Base-by-base conservation (phyloP, 1,140 invertebrate genomes). In the Lordiphosa stackelbergi region DNA sequence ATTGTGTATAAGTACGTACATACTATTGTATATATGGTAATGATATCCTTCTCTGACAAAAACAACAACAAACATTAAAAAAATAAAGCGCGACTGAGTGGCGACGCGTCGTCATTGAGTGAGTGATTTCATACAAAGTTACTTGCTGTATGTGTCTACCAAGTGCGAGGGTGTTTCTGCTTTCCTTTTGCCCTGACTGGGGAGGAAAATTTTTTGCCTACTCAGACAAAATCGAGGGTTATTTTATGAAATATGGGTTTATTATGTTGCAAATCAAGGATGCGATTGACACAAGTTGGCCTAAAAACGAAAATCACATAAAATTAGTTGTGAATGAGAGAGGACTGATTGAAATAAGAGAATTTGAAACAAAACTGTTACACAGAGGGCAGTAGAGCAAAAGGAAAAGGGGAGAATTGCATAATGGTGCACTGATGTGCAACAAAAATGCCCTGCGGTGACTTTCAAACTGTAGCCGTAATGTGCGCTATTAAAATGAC, bases 191-290 rank as follows among this genome's bases (percentile, higher is more conserved):
- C 43, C 13, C 36, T 24, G 49, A 31, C 6, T 57, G 4, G 12
- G 53, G 61, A 71, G 74, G 54, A 69, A 61, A 60, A 60, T 46
- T 62, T 64, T 52, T 41, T 59, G 46, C 41, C 40, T 34, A 51
- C 41, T 46, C 53, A 45, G 11, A 31, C 31, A 43, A 34, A 45
- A 61, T 24, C 28, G 77, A 64, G 77, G 77, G 77, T 83, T 83
- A 63, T 77, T 77, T 69, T 42, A 49, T 60, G 65, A 77, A 83
- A 66, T 77, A 84, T 83, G 60, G 49, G 65, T 66, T 55, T 84
- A 81, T 77, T 81, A 55, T 83, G 60, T 64, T 52, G 53, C 64
- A 63, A 60, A 46, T 12, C 40, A 68, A 72, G 53, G 63, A 59
- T 68, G 70, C 40, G 63, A 73, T 45, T 75, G 75, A 60, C 66